Evolutionary conservation across 2,797 vertebrate genomes (phyloP).

Genomic region (Leucoraja ocellata): DNA sequence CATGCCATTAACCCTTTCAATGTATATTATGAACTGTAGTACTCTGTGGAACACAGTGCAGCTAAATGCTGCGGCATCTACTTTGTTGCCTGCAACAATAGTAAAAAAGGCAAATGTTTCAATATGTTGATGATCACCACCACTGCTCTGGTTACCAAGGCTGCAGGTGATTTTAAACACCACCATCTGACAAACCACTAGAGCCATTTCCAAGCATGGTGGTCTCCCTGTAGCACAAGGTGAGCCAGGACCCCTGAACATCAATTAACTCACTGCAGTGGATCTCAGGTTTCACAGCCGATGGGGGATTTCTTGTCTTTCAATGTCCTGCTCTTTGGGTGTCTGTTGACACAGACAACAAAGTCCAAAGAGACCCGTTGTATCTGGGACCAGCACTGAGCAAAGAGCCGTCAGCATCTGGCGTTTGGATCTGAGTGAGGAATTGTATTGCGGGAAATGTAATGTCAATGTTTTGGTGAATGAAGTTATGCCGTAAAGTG

Average conservation of each 20-base stretch:
- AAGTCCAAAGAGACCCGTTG: not conserved
- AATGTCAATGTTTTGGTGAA: not conserved
- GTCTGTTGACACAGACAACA: not conserved
- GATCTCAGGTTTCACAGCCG: slow-evolving; percentile 6
- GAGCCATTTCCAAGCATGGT: not conserved
- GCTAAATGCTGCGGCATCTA: slow-evolving; percentile 23
- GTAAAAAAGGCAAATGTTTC: slow-evolving; percentile 21
- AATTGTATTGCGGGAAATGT: not conserved
- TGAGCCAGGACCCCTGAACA: not conserved
- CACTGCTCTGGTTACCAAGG: not conserved
- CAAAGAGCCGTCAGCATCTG: not conserved
- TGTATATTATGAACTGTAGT: slow-evolving; percentile 8
- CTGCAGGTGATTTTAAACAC: slow-evolving; percentile 23
- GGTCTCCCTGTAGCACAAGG: not conserved
- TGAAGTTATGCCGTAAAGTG: not conserved
- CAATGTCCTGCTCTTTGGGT: slow-evolving; percentile 25
- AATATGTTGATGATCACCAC: not conserved
- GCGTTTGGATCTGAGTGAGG: not conserved
- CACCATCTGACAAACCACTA: not conserved
- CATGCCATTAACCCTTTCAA: not conserved
- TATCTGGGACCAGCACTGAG: not conserved
- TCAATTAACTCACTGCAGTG: not conserved
- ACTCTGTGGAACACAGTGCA: slow-evolving; percentile 8
- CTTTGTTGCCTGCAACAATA: slow-evolving; percentile 33
- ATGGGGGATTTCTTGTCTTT: not conserved